Percentiles rank a stretch among this genome's conserved stretches.
Conservation (phyloP, 2,113 vertebrate genomes). For the Centropristis striata region DNA sequence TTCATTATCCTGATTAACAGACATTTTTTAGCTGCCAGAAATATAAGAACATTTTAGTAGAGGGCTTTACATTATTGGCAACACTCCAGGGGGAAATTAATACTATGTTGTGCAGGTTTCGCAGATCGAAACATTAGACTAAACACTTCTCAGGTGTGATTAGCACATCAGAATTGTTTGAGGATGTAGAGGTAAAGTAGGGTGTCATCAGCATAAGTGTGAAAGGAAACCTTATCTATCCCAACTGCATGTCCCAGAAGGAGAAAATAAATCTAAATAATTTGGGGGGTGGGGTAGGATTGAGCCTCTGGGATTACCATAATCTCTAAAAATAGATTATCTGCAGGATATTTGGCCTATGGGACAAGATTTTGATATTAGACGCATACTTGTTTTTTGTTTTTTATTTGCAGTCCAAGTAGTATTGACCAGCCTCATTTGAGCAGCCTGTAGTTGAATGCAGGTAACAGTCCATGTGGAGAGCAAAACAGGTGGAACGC, state of each 20-base stretch:
- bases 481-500: too few species aligned
- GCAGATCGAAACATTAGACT: background rate
- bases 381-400: too few species aligned
- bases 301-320: background rate
- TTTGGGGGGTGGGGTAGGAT: background rate
- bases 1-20: background rate
- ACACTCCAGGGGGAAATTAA: background rate
- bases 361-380: too few species aligned
- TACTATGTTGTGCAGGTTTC: background rate
- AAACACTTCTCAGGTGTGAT: background rate
- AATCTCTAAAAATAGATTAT: background rate
- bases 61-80: background rate
- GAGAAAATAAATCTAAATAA: background rate
- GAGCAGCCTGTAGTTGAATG: too few species aligned
- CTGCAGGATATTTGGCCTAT: too few species aligned
- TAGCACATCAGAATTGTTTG: background rate
- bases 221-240: background rate
- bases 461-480: too few species aligned
- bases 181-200: conserved; percentile 33
- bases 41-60: background rate
- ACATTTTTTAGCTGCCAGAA: conserved; percentile 4
- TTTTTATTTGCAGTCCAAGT: too few species aligned
- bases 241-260: background rate
- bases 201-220: conserved; percentile 52
- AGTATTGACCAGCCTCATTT: too few species aligned